A percentile compares a stretch with the other conserved stretches of the same genome.
These are phyloP conservation scores for Hemiscyllium ocellatum DNA, from an alignment of 2,113 vertebrate genomes.

Conservation along the genomic window DNA sequence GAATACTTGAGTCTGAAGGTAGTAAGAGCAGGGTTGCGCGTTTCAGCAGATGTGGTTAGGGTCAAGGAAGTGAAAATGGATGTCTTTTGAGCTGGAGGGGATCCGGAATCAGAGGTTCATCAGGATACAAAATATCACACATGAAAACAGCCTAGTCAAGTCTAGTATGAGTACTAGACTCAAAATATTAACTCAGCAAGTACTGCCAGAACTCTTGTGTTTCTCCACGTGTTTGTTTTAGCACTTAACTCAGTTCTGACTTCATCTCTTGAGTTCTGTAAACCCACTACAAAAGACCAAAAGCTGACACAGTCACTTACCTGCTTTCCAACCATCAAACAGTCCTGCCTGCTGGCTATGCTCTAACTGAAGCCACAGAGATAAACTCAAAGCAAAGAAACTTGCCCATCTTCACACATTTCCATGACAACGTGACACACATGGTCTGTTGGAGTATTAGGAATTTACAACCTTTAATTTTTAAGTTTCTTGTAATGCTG, in stretches of 20 bases:
- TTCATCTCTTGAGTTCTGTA: background rate
- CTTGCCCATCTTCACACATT: background rate
- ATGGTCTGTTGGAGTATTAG: background rate
- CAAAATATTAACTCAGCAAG: no score
- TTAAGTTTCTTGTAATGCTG: background rate
- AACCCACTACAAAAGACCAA: background rate
- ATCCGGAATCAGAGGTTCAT: background rate
- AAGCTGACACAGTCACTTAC: background rate
- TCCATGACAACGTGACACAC: background rate
- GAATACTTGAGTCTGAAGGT: background rate
- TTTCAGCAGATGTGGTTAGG: background rate
- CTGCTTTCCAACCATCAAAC: background rate
- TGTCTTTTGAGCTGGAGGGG: background rate
- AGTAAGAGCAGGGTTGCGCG: background rate
- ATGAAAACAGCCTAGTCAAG: no score
- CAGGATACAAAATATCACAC: background rate
- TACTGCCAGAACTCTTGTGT: no score
- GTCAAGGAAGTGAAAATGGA: background rate
- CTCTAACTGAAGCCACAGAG: background rate
- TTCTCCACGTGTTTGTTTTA: background rate
- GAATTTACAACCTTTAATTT: background rate
- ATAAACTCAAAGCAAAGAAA: background rate
- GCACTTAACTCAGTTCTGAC: background rate
- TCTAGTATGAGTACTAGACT: no score
- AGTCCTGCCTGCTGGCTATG: background rate